Evolutionary conservation across 2,113 vertebrate genomes (phyloP).

Genomic region (Rhynchomys soricoides): DNA sequence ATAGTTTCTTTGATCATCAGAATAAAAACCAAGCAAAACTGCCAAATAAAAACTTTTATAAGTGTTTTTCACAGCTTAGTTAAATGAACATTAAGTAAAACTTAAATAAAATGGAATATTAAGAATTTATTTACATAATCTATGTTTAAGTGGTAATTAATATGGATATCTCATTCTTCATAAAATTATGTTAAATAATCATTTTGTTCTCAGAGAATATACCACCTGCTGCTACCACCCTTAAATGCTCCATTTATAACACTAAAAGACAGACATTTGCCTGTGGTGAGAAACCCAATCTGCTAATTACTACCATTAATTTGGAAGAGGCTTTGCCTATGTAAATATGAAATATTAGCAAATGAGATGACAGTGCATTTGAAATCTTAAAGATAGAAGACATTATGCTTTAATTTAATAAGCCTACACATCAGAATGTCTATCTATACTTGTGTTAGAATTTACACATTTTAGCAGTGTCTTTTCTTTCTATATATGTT

Average conservation of each 20-base stretch:
- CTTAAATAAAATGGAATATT: conserved; percentile 55
- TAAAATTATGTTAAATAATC: conserved; percentile 78
- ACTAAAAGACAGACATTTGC: conserved; percentile 71
- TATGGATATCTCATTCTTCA: conserved; percentile 54
- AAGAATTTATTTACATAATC: conserved; percentile 60
- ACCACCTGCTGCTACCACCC: conserved; percentile 67
- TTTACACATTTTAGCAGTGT: conserved; percentile 6
- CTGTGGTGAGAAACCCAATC: conserved; percentile 71
- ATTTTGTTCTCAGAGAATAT: conserved; percentile 68
- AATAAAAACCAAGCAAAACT: conserved; percentile 34
- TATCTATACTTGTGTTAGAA: background rate
- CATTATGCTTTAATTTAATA: conserved; percentile 53
- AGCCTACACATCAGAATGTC: background rate
- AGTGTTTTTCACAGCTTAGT: background rate
- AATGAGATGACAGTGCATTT: conserved; percentile 37
- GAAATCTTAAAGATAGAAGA: conserved; percentile 36
- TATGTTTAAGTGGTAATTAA: conserved; percentile 54
- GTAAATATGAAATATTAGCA: conserved; percentile 72
- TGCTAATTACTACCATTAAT: conserved; percentile 79
- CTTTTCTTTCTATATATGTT: background rate
- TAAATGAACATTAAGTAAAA: conserved; percentile 57
- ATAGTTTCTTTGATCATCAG: background rate
- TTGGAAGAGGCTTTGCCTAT: conserved; percentile 66
- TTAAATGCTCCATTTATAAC: conserved; percentile 74
- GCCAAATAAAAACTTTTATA: conserved; percentile 28